These are phyloP conservation scores for Dasypolia templi DNA, from an alignment of 2,888 invertebrate genomes.

Conservation along the genomic window DNA sequence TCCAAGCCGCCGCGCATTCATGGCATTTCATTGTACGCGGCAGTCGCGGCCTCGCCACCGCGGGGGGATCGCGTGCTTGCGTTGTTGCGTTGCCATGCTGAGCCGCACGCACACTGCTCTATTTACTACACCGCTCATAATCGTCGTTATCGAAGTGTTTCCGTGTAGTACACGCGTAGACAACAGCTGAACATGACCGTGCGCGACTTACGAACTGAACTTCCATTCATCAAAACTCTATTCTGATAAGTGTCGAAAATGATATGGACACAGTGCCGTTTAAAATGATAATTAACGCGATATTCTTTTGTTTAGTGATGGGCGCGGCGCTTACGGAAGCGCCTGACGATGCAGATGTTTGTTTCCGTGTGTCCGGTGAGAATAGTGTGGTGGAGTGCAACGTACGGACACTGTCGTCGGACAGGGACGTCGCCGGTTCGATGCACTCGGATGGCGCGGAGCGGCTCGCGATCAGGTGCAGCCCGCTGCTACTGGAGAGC, in stretches of 20 bases:
- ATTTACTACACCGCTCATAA: constrained; percentile 79
- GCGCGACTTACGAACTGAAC: constrained; percentile 77
- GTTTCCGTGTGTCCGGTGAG: constrained; percentile 85
- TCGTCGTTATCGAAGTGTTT: constrained; percentile 80
- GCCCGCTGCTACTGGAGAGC: constrained; percentile 91
- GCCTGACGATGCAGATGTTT: constrained; percentile 86
- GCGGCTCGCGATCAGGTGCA: constrained; percentile 94
- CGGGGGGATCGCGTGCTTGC: constrained; percentile 84
- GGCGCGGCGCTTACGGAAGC: constrained; percentile 89
- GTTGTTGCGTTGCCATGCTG: constrained; percentile 70
- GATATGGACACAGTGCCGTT: constrained; percentile 88
- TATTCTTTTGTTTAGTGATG: constrained; percentile 90
- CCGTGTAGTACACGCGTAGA: constrained; percentile 77
- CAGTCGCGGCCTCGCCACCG: constrained; percentile 87
- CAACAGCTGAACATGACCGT: constrained; percentile 83
- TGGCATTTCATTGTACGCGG: constrained; percentile 87
- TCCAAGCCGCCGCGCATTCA: constrained; percentile 82
- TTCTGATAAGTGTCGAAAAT: constrained; percentile 87
- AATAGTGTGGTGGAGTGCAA: constrained; percentile 90
- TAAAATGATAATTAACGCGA: constrained; percentile 89
- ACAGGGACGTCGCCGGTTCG: constrained; percentile 92
- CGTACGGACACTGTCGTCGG: constrained; percentile 93
- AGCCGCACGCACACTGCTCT: constrained; percentile 74
- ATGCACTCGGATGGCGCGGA: constrained; percentile 93
- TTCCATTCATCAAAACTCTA: constrained; percentile 80